These are phyloP conservation scores for Dascyllus trimaculatus DNA, from an alignment of 2,113 vertebrate genomes.

Conservation along the genomic window DNA sequence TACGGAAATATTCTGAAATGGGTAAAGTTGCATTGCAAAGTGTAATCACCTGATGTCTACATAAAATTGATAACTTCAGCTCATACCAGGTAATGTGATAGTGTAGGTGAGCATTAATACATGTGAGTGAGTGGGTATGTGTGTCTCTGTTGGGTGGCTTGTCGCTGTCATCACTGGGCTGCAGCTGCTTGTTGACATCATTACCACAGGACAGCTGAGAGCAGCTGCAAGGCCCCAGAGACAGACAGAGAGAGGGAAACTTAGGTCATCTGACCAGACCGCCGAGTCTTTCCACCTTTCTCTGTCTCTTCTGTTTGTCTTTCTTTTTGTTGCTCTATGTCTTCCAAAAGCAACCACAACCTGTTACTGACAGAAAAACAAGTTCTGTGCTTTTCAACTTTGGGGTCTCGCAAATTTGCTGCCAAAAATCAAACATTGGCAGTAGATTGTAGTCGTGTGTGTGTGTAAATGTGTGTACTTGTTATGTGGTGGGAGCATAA, in stretches of 20 bases:
- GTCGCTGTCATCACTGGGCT: slow-evolving; percentile 57
- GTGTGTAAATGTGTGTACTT: slow-evolving; percentile 27
- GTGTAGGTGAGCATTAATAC: slow-evolving; percentile 7
- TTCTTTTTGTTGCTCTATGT: slow-evolving; percentile 1
- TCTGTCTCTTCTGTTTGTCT: slow-evolving; percentile 12
- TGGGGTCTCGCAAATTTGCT: slow-evolving; percentile 10
- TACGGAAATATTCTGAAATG: too few relatives aligned
- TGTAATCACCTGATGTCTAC: neutral
- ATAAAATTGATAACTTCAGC: neutral
- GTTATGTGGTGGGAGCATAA: neutral
- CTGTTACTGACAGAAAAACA: slow-evolving; percentile 30
- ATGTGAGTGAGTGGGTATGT: slow-evolving; percentile 4
- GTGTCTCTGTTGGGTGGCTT: slow-evolving; percentile 30
- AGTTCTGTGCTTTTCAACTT: slow-evolving; percentile 22
- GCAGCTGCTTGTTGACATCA: slow-evolving; percentile 84
- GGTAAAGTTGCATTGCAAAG: neutral
- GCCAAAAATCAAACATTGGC: slow-evolving; percentile 52
- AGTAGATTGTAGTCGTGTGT: slow-evolving; percentile 42
- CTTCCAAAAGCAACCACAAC: neutral
- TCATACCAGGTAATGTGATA: neutral
- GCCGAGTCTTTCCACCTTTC: slow-evolving; percentile 18
- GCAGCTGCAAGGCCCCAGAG: slow-evolving; percentile 64
- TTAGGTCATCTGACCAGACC: slow-evolving; percentile 46
- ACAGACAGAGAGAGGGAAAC: slow-evolving; percentile 35
- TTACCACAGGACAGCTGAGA: slow-evolving; percentile 66